Base-by-base conservation (phyloP, 2,888 invertebrate species). In the Athalia rosae region DNA sequence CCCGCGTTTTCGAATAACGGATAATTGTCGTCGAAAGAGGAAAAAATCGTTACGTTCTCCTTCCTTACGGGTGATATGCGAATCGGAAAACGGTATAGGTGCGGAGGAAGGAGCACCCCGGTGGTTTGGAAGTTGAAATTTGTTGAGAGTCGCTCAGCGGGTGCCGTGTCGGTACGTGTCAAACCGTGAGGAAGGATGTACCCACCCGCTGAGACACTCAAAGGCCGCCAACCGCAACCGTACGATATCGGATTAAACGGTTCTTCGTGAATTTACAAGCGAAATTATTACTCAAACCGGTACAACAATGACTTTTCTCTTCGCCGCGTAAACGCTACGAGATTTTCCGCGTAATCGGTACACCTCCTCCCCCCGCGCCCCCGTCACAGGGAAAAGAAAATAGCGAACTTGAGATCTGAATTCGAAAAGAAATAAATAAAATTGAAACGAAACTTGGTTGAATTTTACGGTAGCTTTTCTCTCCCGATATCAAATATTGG, bases 171-270 rank as follows among this genome's bases (percentile, higher is more conserved):
- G 79, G 79, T 80, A 77, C 81, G 82, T 79, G 79, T 79, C 81
- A 78, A 79, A 80, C 77, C 81, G 82, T 79, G 79, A 82, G 82
- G 62, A 79, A 79, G 81, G 82, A 76, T 80, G 61, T 73, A 77
- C 76, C 79, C 74, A 81, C 84, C 85, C 79, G 85, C 84, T 85
- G 84, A 76, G 82, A 79, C 67, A 59, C 80, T 82, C 84, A 81
- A 83, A 83, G 78, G 79, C 77, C 76, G 74, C 56, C 56, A 58
- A 81, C 74, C 76, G 79, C 79, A 80, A 76, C 79, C 80, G 77
- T 83, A 43, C 41, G 79, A 82, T 83, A 84, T 82, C 81, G 82
- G 82, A 84, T 85, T 84, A 84, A 84, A 82, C 76, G 81, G 76
- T 81, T 76, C 71, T 77, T 73, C 67, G 76, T 79, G 79, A 80